Evolutionary conservation across 2,888 invertebrate species (phyloP), one percentile per base, ranked within the genome.

Genomic region (Hypomecis atomaria): DNA sequence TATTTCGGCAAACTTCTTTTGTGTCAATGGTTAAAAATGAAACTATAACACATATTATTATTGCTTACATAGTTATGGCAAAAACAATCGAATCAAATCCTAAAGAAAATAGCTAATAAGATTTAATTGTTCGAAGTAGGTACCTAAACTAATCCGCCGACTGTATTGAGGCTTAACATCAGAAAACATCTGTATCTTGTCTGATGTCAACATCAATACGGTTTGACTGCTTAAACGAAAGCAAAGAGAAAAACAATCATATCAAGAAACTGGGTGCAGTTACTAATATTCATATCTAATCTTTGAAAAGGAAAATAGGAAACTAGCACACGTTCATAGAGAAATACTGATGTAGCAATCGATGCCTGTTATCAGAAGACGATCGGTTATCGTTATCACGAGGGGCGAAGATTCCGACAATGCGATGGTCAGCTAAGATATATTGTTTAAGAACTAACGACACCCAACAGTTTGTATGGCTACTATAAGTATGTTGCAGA

Each of bases 331-430:
- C 50, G 50, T 59, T 53, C 36, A 33, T 4, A 36, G 33, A 40
- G 34, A 44, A 59, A 50, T 64, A 50, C 37, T 43, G 37, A 52
- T 65, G 47, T 40, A 11, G 59, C 42, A 65, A 65, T 42, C 37
- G 42, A 47, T 52, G 44, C 43, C 34, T n/a, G 44, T 43, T 50
- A 64, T 64, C 64, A 36, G 45, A 10, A 42, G 42, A 3, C 45
- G 58, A 53, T 56, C 37, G 44, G 33, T 13, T 59, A 49, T 59
- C 50, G 59, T 50, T 64, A 64, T 64, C 63, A 11, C 44, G 7
- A 55, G 45, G 44, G 53, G 38, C 36, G 36, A 23, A 64, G 64
- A 64, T 55, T 49, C 45, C 36, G 9, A n/a, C n/a, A n/a, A 23
- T 23, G 45, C 45, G 56, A 57, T 62, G 40, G 62, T 38, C 49